Base-by-base conservation (phyloP, 2,113 vertebrate species). In the Tapirus terrestris region DNA sequence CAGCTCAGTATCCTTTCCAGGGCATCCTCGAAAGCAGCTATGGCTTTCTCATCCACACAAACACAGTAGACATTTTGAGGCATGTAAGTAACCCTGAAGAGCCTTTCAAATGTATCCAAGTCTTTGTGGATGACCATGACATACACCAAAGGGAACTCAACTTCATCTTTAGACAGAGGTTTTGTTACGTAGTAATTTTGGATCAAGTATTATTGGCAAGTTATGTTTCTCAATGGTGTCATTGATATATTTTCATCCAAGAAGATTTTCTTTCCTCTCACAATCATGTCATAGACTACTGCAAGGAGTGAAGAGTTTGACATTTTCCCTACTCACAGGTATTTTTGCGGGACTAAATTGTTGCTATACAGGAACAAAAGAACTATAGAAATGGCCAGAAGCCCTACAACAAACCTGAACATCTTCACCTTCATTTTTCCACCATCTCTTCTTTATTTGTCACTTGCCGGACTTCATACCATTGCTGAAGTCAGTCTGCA, bases 11-110 rank as follows among this genome's bases (percentile, higher is more conserved):
- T 76, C 13, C 39, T 12, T 48, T 33, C 25, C 31, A 98, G 94
- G 0, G 63, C n/a, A 1, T 21, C 29, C 48, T 96, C 96, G 80
- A 98, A 98, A 53, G n/a, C 33, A 23, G 33, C 29, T 13, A 20
- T 8, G 12, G 97, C 96, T 87, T 98, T 98, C 63, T 76, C 12
- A 36, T 97, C 96, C 73, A 97, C 92, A 18, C 98, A 98, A 61
- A 98, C 67, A 17, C 98, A 97, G 89, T 97, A 98, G 51, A 98
- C 17, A 8, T 98, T 98, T 21, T 98, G 98, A 56, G 98, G 98
- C 96, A 79, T 97, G 92, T 98, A 98, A 53, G 98, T 75, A 87
- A 77, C 16, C 33, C 97, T 58, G 80, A 98, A 95, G n/a, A 97
- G 84, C 1, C 97, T 90, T 76, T 98, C 87, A 5, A 98, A 98